Percentiles rank a stretch among this genome's conserved stretches.
Conservation (phyloP, 2,113 vertebrate species). For the Brienomyrus brachyistius region DNA sequence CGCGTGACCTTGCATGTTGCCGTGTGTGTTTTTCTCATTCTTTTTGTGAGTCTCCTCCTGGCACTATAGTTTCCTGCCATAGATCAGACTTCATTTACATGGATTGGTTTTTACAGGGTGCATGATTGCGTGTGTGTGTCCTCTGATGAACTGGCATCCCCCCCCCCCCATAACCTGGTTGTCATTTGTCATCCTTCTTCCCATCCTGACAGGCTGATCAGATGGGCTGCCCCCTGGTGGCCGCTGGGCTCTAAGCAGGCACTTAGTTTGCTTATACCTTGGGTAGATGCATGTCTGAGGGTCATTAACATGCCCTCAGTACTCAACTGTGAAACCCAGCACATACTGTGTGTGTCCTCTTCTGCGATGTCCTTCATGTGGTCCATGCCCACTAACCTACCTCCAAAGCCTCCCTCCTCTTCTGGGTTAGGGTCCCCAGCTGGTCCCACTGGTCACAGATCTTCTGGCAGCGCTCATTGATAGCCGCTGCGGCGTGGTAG, state of each 20-base stretch:
- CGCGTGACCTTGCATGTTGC: not conserved
- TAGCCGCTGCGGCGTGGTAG: conserved; percentile 68
- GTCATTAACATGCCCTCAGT: not conserved
- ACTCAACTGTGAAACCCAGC: not conserved
- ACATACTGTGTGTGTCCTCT: not conserved
- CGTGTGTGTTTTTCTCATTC: not conserved
- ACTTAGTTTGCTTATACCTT: not conserved
- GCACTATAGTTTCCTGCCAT: not conserved
- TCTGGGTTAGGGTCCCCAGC: conserved; percentile 80
- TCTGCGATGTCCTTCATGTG: not conserved
- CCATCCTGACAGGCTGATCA: not conserved
- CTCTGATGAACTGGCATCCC: not conserved
- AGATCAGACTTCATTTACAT: not conserved
- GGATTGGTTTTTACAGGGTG: not conserved
- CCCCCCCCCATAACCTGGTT: not conserved
- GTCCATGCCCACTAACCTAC: conserved; percentile 42
- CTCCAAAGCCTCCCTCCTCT: conserved; percentile 77
- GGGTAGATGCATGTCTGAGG: not conserved
- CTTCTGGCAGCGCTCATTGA: conserved; percentile 79
- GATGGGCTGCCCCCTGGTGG: not conserved
- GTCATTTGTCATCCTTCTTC: not conserved
- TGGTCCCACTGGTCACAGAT: conserved; percentile 85
- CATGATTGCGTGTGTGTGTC: not conserved
- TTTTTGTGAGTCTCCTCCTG: not conserved
- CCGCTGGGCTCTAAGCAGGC: not conserved